These are phyloP conservation scores for Hydrochoerus hydrochaeris DNA, from an alignment of 2,113 vertebrate species.

Conservation along the genomic window DNA sequence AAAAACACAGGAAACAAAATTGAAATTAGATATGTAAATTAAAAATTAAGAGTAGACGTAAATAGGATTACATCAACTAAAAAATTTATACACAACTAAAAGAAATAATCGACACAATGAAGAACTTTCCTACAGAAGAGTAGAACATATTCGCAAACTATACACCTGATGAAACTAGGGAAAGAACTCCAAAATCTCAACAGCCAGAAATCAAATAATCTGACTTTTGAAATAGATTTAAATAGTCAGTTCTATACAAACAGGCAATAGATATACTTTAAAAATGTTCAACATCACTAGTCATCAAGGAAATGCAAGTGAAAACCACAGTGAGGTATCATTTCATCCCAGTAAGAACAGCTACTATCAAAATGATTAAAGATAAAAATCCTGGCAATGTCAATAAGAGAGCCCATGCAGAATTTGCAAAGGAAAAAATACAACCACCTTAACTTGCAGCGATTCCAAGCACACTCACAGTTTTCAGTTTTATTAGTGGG, in stretches of 20 bases:
- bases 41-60: neutral
- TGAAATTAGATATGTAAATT: neutral
- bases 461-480: neutral
- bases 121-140: neutral
- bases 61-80: neutral
- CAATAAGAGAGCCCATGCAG: neutral
- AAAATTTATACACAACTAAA: neutral
- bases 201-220: neutral
- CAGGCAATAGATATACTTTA: neutral
- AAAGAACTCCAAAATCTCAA: neutral
- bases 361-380: neutral
- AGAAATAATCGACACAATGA: neutral
- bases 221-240: neutral
- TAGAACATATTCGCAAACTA: neutral
- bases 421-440: neutral
- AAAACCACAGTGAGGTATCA: neutral
- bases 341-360: neutral
- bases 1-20: neutral
- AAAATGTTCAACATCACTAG: neutral
- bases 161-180: neutral
- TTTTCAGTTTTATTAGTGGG: neutral
- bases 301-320: neutral
- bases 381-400: neutral
- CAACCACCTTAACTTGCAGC: neutral
- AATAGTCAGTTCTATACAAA: neutral